Evolutionary conservation across 1,140 invertebrate genomes (phyloP), one percentile per base, ranked within the genome.

Genomic region (Euwallacea similis): DNA sequence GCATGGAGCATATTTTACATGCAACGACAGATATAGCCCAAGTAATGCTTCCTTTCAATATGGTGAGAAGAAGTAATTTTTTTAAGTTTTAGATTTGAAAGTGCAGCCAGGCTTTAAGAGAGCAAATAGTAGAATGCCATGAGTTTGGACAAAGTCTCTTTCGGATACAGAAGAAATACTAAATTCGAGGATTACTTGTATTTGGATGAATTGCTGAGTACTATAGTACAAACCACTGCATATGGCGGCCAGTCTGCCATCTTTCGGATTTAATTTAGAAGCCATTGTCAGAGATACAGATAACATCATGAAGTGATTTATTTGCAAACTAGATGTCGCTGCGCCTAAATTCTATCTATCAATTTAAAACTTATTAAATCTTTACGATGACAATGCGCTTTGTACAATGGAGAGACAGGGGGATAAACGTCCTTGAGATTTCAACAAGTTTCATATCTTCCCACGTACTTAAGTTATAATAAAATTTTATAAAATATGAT

Each of bases 51-150:
- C 21, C 21, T 4, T 33, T 33, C 4, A 4, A 33, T 33, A 4
- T 4, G 21, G 21, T 4, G 21, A 33, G 4, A 33, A 33, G 21
- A 33, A 33, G 1, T 33, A 33, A 33, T 33, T 33, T 33, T 33
- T 33, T 4, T 33, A 33, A 33, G 4, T 33, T 33, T 33, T 33
- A 2, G 2, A 56, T 9, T 56, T 56, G 10, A 9, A 8, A 16
- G 2, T 15, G n/a, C 16, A 56, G 54, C n/a, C 16, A 7, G 3
- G 9, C 16, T 56, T 7, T 86, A 89, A 75, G 62, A 82, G 2
- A 91, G 93, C 70, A 96, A 97, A 81, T 97, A 93, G 93, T 94
- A 97, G 82, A 96, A 96, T 81, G 90, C 90, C 10, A 94, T 98
- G 86, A 97, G 95, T 0, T 83, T 99, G 47, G 97, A 98, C 79